phyloP scores from a whole-genome alignment of 2,797 vertebrate species.

The Ptychobarbus kaznakovi region DNA sequence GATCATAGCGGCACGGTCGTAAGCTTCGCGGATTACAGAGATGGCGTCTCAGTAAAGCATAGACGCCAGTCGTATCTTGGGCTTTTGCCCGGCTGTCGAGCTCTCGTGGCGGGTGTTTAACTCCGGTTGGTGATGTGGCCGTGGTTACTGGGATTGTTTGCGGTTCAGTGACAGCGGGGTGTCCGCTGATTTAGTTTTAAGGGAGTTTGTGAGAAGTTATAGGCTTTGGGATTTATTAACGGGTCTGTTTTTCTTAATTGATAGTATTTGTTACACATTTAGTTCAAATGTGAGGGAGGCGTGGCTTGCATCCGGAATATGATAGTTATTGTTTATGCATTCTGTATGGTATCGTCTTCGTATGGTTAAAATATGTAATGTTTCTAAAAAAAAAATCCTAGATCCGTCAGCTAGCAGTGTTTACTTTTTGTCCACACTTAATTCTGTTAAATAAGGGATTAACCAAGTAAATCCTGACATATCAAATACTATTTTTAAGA shows the following conservation, averaged over 20 bases:
- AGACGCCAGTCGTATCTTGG: neutral
- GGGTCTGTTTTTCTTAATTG: no score
- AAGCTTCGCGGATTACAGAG: neutral
- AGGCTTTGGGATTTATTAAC: no score
- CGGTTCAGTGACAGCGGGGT: neutral
- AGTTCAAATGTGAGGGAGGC: neutral
- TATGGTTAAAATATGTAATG: no score
- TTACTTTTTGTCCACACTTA: neutral
- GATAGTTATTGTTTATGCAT: neutral
- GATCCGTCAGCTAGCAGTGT: neutral
- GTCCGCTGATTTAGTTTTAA: neutral
- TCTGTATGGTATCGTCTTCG: neutral
- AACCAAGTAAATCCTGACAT: neutral
- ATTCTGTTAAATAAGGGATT: neutral
- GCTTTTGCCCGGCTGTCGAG: neutral
- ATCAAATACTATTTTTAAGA: neutral
- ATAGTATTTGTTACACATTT: neutral
- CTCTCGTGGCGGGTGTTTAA: neutral
- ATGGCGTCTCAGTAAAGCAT: neutral
- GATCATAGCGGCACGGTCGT: neutral
- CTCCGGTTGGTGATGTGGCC: neutral
- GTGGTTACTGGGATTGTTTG: constrained; percentile 5
- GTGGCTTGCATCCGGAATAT: neutral
- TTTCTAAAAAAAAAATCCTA: neutral
- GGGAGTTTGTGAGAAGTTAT: neutral